Base-by-base conservation (phyloP, 2,797 vertebrate species). In the Danio albolineatus region DNA sequence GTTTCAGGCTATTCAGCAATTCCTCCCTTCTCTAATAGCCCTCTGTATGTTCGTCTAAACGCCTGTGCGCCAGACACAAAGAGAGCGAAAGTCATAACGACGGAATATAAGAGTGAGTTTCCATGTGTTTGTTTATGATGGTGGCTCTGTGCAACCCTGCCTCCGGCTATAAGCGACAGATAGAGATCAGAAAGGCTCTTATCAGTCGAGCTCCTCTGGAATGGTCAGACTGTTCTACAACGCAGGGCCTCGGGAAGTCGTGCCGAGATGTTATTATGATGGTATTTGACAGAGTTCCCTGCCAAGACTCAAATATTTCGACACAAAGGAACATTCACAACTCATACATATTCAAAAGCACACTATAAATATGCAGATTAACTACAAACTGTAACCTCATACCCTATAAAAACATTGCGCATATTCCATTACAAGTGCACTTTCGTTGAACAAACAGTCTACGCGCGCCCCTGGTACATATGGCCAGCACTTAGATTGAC, bases 151-250 rank as follows among this genome's bases (percentile, higher is more conserved):
- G 79, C 62, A 76, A 76, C 87, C 88, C 89, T 80, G 88, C 89
- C 89, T 90, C 87, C 65, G 86, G 87, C 89, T 89, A 81, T 91
- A 90, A 92, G 83, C 89, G 92, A 91, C 90, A 92, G 93, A 93
- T 94, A 93, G 85, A 43, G 89, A 94, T 93, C 93, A 90, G 87
- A 86, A 65, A 86, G 67, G 66, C 83, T 84, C 87, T 93, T 93
- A 94, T 94, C 93, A 88, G 86, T 57, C 80, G 56, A 46, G 21
- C 53, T 59, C 62, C 73, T 74, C 76, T 60, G 83, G 66, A 84
- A 83, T 65, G 79, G 71, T 77, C 77, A 65, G 87, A 85, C 81
- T 87, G 88, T 77, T 82, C 53, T 79, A 59, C 44, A 38, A 66
- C 54, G 81, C 84, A 60, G 4, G 49, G 61, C 49, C 39, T 12